These are phyloP conservation scores for Drosophila pandora DNA, from an alignment of 1,140 invertebrate genomes.

Conservation along the genomic window DNA sequence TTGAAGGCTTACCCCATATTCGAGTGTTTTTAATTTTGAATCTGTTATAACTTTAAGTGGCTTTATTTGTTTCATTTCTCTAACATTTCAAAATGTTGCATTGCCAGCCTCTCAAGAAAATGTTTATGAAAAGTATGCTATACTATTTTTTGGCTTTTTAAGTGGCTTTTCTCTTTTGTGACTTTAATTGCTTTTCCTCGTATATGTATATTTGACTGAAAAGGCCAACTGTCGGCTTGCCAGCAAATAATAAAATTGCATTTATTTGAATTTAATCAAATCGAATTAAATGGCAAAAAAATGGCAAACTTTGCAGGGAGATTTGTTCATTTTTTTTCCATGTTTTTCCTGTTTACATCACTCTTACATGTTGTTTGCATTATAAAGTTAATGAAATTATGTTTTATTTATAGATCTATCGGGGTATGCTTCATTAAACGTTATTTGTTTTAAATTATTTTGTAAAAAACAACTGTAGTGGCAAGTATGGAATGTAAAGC, in stretches of 20 bases:
- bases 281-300: neutral
- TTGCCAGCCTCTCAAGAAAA: neutral
- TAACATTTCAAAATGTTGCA: neutral
- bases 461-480: neutral
- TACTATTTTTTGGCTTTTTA: neutral
- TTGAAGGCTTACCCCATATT: conserved; percentile 19
- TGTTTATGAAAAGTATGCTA: neutral
- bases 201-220: neutral
- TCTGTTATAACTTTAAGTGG: conserved; percentile 1
- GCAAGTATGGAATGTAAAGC: neutral
- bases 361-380: conserved; percentile 1
- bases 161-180: neutral
- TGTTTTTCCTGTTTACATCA: conserved; percentile 12
- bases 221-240: conserved; percentile 1
- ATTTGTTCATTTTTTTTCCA: conserved; percentile 4
- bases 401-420: conserved; percentile 2
- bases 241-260: conserved; percentile 17
- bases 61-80: conserved; percentile 9
- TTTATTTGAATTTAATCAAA: conserved; percentile 19
- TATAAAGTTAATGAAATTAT: neutral
- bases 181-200: neutral
- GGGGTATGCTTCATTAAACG: neutral
- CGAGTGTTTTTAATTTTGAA: conserved; percentile 19
- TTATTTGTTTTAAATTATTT: conserved; percentile 1
- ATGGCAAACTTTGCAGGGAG: neutral